A percentile compares a stretch with the other conserved stretches of the same genome.
These are phyloP conservation scores for Tetramorium simillimum DNA, from an alignment of 1,140 invertebrate species.

Conservation along the genomic window DNA sequence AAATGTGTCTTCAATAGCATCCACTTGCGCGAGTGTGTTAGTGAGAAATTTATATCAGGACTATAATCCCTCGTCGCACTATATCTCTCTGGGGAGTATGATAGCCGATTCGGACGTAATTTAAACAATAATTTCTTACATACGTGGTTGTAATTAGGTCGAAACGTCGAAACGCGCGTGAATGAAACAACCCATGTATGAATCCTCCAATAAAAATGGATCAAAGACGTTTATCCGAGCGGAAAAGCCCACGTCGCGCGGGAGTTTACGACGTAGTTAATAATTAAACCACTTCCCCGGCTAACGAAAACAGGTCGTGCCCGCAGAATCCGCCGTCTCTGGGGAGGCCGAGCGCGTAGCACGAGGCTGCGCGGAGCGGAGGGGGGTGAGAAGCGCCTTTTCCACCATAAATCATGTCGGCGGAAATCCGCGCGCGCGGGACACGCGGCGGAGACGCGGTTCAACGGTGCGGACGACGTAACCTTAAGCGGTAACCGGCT, in stretches of 20 bases:
- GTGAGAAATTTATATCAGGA: background rate
- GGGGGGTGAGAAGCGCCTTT: slow-evolving; percentile 39
- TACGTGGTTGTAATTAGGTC: background rate
- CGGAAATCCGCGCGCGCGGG: slow-evolving; percentile 56
- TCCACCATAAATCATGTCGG: slow-evolving; percentile 70
- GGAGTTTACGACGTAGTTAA: slow-evolving; percentile 65
- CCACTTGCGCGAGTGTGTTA: background rate
- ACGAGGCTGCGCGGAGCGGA: background rate
- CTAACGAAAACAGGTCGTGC: slow-evolving; percentile 72
- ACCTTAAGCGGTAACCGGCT: slow-evolving; percentile 39
- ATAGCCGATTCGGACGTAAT: background rate
- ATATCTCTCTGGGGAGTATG: background rate
- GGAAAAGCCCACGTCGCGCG: slow-evolving; percentile 19
- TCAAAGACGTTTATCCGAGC: slow-evolving; percentile 15
- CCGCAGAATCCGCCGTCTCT: slow-evolving; percentile 31
- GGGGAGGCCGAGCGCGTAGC: slow-evolving; percentile 43
- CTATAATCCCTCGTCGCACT: background rate
- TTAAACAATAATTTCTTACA: slow-evolving; percentile 10
- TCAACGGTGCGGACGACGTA: slow-evolving; percentile 52
- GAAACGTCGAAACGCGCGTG: background rate
- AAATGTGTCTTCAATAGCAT: background rate
- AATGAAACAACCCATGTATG: background rate
- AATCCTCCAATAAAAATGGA: slow-evolving; percentile 1
- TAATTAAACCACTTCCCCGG: slow-evolving; percentile 71
- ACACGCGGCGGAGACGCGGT: slow-evolving; percentile 23